Evolutionary conservation across 2,797 vertebrate species (phyloP).

Genomic region (Labroides dimidiatus): DNA sequence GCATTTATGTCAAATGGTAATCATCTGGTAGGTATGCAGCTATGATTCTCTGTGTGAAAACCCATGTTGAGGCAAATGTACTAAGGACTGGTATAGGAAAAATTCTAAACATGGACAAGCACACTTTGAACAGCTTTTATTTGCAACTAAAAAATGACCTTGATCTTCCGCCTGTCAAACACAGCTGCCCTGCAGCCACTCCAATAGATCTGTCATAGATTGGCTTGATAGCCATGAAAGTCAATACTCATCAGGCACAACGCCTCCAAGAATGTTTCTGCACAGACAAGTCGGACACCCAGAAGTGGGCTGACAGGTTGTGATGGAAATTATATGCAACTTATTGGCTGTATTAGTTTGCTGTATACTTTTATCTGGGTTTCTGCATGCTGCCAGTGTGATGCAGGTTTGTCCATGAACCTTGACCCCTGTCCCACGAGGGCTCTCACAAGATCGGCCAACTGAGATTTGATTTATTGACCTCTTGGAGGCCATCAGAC

Average conservation of each 20-base stretch:
- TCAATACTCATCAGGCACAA: slow-evolving; percentile 46
- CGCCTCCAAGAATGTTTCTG: neutral
- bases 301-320: slow-evolving; percentile 10
- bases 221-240: slow-evolving; percentile 29
- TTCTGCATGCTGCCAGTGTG: slow-evolving; percentile 1
- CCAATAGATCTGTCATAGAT: slow-evolving; percentile 39
- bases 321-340: slow-evolving; percentile 19
- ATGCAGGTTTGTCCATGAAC: slow-evolving; percentile 31
- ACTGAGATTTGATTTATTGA: slow-evolving; percentile 67
- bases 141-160: slow-evolving; percentile 31
- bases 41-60: no score
- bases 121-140: neutral
- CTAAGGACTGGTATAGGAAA: no score
- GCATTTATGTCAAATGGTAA: no score
- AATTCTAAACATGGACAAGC: neutral
- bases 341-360: slow-evolving; percentile 37
- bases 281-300: neutral
- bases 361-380: neutral
- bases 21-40: no score
- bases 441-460: slow-evolving; percentile 34
- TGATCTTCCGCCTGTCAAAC: slow-evolving; percentile 43
- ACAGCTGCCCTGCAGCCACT: neutral
- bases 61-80: no score
- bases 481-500: slow-evolving; percentile 33
- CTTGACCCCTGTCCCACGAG: slow-evolving; percentile 1